A percentile compares a stretch with the other conserved stretches of the same genome.
These are phyloP conservation scores for Lamprotornis superbus DNA, from an alignment of 2,113 vertebrate species.

Conservation along the genomic window DNA sequence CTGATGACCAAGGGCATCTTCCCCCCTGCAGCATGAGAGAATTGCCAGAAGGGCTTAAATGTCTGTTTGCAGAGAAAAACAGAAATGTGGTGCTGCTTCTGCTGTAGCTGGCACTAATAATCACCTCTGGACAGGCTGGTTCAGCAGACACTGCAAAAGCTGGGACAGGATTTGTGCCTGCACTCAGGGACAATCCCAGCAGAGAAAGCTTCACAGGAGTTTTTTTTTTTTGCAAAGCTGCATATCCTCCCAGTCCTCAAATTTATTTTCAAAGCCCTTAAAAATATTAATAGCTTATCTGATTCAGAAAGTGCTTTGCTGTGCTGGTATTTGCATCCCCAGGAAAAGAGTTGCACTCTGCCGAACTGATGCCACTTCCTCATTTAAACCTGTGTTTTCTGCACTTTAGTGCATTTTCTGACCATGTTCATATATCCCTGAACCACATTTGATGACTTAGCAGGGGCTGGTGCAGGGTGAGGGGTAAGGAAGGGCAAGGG, in stretches of 20 bases:
- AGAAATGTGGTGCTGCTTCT: neutral
- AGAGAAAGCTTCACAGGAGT: neutral
- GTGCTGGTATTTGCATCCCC: neutral
- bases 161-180: neutral
- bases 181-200: neutral
- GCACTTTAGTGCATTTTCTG: neutral
- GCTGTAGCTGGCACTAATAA: neutral
- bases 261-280: neutral
- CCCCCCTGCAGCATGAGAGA: neutral
- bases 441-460: neutral
- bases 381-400: neutral
- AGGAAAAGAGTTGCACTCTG: neutral
- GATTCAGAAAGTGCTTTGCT: neutral
- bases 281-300: conserved; percentile 5
- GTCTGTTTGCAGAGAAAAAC: neutral
- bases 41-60: neutral
- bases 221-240: neutral
- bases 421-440: neutral
- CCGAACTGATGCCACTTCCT: neutral
- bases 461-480: neutral
- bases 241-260: neutral
- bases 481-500: neutral
- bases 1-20: neutral
- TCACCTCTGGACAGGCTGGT: neutral
- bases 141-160: neutral